Conservation (phyloP, 2,888 invertebrate species). For the Acanthosepion esculentum region DNA sequence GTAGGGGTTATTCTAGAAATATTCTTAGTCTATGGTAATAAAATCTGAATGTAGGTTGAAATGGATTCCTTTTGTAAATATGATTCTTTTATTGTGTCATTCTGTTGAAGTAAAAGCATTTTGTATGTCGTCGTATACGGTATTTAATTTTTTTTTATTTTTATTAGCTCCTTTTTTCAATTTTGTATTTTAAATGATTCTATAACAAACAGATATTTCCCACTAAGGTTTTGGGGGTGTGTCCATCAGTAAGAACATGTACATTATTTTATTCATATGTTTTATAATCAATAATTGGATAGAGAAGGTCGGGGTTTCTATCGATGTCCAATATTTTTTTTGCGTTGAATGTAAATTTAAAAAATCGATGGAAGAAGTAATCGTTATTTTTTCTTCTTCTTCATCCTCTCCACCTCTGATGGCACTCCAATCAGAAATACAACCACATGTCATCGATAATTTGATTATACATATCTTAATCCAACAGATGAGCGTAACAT, state of each 20-base stretch:
- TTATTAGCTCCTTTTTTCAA: not conserved
- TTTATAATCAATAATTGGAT: too few species aligned
- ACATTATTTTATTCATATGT: too few species aligned
- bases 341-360: constrained; percentile 33
- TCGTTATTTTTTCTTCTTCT: not conserved
- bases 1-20: not conserved
- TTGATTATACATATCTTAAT: not conserved
- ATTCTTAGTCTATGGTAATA: not conserved
- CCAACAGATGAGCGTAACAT: not conserved
- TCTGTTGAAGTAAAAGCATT: not conserved
- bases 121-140: not conserved
- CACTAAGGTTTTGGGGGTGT: not conserved
- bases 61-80: not conserved
- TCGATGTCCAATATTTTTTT: not conserved
- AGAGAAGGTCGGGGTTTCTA: not conserved
- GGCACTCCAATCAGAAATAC: constrained; percentile 33
- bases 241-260: too few species aligned
- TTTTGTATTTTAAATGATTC: not conserved
- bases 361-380: not conserved
- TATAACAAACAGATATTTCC: not conserved
- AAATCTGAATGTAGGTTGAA: not conserved
- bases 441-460: not conserved
- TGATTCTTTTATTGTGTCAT: not conserved
- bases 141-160: not conserved
- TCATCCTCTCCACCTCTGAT: not conserved